phyloP scores from a whole-genome alignment of 2,797 vertebrate species.

The Leptodactylus fallax region DNA sequence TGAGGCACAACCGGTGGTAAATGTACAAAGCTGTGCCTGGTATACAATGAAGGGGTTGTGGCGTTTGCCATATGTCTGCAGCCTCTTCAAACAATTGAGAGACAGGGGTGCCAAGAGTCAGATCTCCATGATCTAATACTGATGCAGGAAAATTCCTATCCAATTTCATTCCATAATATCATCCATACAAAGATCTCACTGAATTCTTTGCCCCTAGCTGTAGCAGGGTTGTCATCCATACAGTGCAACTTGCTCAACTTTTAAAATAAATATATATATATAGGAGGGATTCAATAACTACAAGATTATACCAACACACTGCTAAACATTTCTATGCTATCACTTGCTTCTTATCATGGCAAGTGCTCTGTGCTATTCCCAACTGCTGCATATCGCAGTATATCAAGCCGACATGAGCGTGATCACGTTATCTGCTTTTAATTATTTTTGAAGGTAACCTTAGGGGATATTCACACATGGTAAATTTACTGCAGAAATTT shows the following conservation, averaged over 20 bases:
- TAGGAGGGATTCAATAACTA: background rate
- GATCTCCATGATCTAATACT: too few relatives aligned
- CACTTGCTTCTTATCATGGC: background rate
- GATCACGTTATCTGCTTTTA: conserved; percentile 15
- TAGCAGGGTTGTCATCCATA: background rate
- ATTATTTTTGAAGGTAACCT: background rate
- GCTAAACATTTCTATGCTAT: background rate
- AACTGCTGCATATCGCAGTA: background rate
- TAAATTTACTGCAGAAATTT: too few relatives aligned
- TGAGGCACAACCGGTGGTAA: too few relatives aligned
- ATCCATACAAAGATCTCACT: background rate
- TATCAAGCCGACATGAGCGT: background rate
- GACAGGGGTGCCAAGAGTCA: too few relatives aligned
- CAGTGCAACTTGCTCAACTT: background rate
- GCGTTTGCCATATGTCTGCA: too few relatives aligned
- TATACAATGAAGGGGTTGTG: too few relatives aligned
- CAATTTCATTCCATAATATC: background rate
- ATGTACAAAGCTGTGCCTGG: too few relatives aligned
- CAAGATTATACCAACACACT: background rate
- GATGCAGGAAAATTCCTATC: too few relatives aligned
- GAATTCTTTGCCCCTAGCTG: background rate
- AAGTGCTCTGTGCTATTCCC: background rate
- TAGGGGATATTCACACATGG: too few relatives aligned
- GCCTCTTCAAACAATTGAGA: too few relatives aligned
- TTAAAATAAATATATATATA: background rate